Base-by-base conservation (phyloP, 2,113 vertebrate species). In the Pangasianodon gigas region DNA sequence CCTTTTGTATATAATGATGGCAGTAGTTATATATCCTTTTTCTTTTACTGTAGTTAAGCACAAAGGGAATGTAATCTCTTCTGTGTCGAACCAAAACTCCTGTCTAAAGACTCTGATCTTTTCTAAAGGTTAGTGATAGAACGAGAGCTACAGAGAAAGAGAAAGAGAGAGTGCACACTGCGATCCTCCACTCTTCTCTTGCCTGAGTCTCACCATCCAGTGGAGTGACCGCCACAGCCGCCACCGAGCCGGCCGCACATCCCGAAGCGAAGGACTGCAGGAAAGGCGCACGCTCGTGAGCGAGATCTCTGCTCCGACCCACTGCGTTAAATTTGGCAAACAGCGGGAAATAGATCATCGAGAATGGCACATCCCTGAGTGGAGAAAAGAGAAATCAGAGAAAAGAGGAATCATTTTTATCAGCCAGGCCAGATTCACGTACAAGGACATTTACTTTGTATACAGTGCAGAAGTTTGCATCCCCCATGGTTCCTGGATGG, bases 321-420 rank as follows among this genome's bases (percentile, higher is more conserved):
- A 97, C 91, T 0, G 93, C 90, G 83, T 97, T 98, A 26, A 95
- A 94, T 91, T 96, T 96, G 93, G 97, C 97, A 83, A 97, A 97
- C 75, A 96, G 93, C 0, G 96, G 97, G 94, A 98, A 98, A 93
- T 97, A 97, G 94, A 97, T 96, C 95, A 97, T 89, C 46, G 97
- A 98, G 95, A 97, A 97, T 5, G 95, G 95, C 1, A 97, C 96
- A 54, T 97, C 96, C 91, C 95, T 97, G 92, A 83, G 85, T 62
- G 87, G 29, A 87, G 62, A 58, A 77, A 29, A 67, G n/a, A 81
- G 74, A 32, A 51, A 80, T 48, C 74, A 11, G 74, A 18, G 0
- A 18, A 41, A 46, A 44, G 19, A 74, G 4, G 21, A 52, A 52
- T 80, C 3, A 0, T 44, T 44, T 75, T 44, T 24, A 75, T 75